Evolutionary conservation across 2,888 invertebrate species (phyloP).

Genomic region (Charanyca ferruginea): DNA sequence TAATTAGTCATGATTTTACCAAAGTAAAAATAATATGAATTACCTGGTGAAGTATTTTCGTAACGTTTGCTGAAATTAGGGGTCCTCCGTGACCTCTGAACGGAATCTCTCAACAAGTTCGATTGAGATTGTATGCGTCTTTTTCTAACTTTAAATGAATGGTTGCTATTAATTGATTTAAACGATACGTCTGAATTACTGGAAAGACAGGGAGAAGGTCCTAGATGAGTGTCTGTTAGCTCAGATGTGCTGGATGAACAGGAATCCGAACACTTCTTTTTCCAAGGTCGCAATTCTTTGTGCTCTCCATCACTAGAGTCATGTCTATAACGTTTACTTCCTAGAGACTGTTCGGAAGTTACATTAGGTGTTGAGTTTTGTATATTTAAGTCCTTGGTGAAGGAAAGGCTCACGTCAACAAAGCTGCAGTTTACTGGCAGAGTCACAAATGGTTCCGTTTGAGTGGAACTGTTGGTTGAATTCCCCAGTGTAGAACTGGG

Average conservation of each 20-base stretch:
- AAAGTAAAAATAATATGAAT: neutral
- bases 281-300: constrained; percentile 74
- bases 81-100: constrained; percentile 79
- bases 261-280: constrained; percentile 81
- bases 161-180: constrained; percentile 83
- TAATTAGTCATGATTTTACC: neutral
- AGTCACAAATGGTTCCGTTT: constrained; percentile 76
- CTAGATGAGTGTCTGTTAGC: constrained; percentile 69
- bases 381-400: constrained; percentile 76
- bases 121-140: constrained; percentile 83
- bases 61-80: constrained; percentile 70
- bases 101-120: constrained; percentile 79
- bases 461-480: constrained; percentile 74
- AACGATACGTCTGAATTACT: constrained; percentile 84
- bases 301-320: constrained; percentile 76
- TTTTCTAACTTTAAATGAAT: constrained; percentile 82
- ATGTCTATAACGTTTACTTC: constrained; percentile 78
- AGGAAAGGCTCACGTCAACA: constrained; percentile 78
- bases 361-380: constrained; percentile 75
- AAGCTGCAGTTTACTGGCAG: constrained; percentile 70
- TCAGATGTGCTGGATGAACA: constrained; percentile 78
- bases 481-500: constrained; percentile 67
- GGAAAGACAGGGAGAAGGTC: constrained; percentile 73
- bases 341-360: constrained; percentile 71
- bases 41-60: constrained; percentile 74